Conservation (phyloP, 1,140 invertebrate species). For the Drosophila willistoni region DNA sequence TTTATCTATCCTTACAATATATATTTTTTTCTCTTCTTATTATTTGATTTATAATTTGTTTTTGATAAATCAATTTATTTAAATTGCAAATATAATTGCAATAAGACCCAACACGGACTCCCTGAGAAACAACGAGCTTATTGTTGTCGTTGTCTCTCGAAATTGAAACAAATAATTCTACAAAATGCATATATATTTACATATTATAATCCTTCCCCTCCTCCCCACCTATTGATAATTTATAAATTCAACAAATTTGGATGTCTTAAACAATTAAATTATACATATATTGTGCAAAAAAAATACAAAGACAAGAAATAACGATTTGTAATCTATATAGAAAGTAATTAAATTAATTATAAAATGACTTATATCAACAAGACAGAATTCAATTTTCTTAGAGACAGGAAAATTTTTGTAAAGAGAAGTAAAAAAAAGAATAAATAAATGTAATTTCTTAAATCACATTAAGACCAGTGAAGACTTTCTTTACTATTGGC, state of each 20-base stretch:
- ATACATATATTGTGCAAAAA: slow-evolving; percentile 33
- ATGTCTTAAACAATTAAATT: slow-evolving; percentile 8
- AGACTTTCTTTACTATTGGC: no score
- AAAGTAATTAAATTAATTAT: neutral
- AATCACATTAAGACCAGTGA: neutral
- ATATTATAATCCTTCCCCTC: neutral
- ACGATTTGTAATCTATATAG: slow-evolving; percentile 40
- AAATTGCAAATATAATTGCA: no score
- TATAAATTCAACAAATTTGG: neutral
- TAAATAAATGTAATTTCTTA: slow-evolving; percentile 22
- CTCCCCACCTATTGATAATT: neutral
- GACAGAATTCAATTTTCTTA: neutral
- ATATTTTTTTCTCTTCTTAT: no score
- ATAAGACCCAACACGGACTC: no score
- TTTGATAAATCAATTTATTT: no score
- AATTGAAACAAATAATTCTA: slow-evolving; percentile 24
- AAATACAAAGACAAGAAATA: slow-evolving; percentile 15
- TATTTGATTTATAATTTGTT: no score
- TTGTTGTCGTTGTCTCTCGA: slow-evolving; percentile 76
- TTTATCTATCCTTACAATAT: no score
- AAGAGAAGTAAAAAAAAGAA: slow-evolving; percentile 3
- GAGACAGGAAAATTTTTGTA: neutral
- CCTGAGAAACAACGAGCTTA: slow-evolving; percentile 75
- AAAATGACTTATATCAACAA: no score
- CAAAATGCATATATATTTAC: neutral